phyloP scores from a whole-genome alignment of 2,113 vertebrate species.

The Cyprinodon brontotheroides region DNA sequence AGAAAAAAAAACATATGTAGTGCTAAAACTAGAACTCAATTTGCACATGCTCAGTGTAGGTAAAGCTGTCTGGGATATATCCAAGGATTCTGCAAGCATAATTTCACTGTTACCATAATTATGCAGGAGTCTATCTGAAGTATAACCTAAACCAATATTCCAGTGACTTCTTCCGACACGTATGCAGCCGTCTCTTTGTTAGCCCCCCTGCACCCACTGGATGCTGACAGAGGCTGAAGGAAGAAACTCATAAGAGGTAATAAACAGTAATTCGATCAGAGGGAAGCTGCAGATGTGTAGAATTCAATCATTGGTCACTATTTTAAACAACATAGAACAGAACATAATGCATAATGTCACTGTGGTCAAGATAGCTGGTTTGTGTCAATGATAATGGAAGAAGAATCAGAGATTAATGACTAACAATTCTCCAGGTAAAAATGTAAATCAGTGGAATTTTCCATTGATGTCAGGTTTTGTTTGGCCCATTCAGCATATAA shows the following conservation, averaged over 20 bases:
- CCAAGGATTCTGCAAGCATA: neutral
- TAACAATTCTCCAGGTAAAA: neutral
- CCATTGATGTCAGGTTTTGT: neutral
- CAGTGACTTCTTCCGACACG: neutral
- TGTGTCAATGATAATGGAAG: neutral
- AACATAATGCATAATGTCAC: neutral
- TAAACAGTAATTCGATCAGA: constrained; percentile 46
- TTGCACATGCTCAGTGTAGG: neutral
- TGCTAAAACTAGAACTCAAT: constrained; percentile 2
- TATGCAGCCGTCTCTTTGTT: constrained; percentile 1
- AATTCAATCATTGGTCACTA: constrained; percentile 42
- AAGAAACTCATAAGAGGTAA: constrained; percentile 45
- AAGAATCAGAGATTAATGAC: neutral
- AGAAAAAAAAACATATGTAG: neutral
- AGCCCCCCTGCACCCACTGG: constrained; percentile 20
- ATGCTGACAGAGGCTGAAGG: constrained; percentile 17
- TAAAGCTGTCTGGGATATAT: neutral
- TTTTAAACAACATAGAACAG: neutral
- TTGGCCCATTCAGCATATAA: neutral
- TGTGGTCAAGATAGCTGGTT: neutral
- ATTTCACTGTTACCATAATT: neutral
- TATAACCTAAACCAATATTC: neutral
- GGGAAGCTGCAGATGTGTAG: constrained; percentile 29
- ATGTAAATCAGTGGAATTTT: neutral
- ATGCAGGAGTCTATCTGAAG: neutral